A percentile compares a stretch with the other conserved stretches of the same genome.
phyloP scores from a whole-genome alignment of 2,113 vertebrate species.

The Microcebus murinus region DNA sequence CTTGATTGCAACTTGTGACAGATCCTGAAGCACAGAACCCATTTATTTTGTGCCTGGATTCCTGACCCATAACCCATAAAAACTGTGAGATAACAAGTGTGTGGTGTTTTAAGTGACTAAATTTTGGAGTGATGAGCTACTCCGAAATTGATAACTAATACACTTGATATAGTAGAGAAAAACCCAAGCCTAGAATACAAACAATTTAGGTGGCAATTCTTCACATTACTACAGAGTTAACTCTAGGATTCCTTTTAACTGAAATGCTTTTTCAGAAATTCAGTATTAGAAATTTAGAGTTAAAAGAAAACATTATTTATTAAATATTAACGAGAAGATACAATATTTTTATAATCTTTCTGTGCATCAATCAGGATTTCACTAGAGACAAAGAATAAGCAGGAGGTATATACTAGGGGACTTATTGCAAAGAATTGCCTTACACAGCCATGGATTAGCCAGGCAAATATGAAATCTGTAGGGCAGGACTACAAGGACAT shows the following conservation, averaged over 20 bases:
- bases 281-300: not conserved
- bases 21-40: not conserved
- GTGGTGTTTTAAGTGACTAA: not conserved
- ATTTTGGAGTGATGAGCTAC: not conserved
- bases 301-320: not conserved
- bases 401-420: not conserved
- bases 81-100: not conserved
- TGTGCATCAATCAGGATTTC: not conserved
- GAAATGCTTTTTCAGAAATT: not conserved
- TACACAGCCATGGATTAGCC: accelerated
- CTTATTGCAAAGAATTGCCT: not conserved
- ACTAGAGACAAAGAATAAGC: not conserved
- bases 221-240: not conserved
- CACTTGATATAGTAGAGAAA: not conserved
- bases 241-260: not conserved
- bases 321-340: not conserved
- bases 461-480: not conserved
- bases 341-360: not conserved
- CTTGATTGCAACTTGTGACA: not conserved
- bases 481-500: accelerated
- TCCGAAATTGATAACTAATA: not conserved
- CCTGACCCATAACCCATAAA: not conserved
- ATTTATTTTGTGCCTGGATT: not conserved
- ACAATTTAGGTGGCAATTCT: not conserved
- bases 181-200: not conserved